Conservation (phyloP, 2,888 invertebrate species). For the Chloroclystis v-ata region DNA sequence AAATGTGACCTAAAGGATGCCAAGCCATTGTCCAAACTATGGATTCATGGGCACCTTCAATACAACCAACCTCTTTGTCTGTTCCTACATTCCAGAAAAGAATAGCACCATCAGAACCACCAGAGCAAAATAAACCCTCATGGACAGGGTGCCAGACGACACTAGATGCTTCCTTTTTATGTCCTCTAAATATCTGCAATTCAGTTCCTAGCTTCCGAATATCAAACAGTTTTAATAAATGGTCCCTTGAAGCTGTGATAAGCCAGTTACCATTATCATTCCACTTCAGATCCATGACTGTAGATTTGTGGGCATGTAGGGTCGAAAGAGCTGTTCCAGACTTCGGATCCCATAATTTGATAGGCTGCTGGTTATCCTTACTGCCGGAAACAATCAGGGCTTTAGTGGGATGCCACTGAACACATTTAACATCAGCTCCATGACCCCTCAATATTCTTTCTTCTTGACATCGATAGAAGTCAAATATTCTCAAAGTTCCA, state of each 20-base stretch:
- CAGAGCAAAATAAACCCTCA: constrained; percentile 97
- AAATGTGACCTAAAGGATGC: constrained; percentile 99
- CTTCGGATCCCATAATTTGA: constrained; percentile 99
- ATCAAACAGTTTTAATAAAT: constrained; percentile 97
- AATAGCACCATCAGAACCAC: constrained; percentile 98
- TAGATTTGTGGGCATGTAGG: constrained; percentile 99
- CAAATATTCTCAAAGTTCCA: constrained; percentile 98
- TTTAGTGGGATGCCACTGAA: constrained; percentile 99
- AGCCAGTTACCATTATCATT: constrained; percentile 99
- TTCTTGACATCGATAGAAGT: constrained; percentile 97
- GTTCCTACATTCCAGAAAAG: constrained; percentile 99
- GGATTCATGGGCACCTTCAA: constrained; percentile 99
- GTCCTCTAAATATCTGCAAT: constrained; percentile 97
- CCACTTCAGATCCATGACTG: constrained; percentile 99
- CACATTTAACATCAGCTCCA: constrained; percentile 99
- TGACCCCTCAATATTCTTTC: constrained; percentile 96
- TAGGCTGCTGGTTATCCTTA: constrained; percentile 99
- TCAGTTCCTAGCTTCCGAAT: constrained; percentile 96
- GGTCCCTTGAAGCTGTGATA: constrained; percentile 98
- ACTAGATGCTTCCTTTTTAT: constrained; percentile 98
- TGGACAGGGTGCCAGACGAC: constrained; percentile 99
- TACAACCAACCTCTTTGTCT: constrained; percentile 98
- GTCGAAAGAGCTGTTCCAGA: constrained; percentile 96
- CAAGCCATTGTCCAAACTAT: constrained; percentile 99
- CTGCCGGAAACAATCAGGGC: constrained; percentile 98